Conservation (phyloP, 2,888 invertebrate species). For the Pharmacophagus antenor region DNA sequence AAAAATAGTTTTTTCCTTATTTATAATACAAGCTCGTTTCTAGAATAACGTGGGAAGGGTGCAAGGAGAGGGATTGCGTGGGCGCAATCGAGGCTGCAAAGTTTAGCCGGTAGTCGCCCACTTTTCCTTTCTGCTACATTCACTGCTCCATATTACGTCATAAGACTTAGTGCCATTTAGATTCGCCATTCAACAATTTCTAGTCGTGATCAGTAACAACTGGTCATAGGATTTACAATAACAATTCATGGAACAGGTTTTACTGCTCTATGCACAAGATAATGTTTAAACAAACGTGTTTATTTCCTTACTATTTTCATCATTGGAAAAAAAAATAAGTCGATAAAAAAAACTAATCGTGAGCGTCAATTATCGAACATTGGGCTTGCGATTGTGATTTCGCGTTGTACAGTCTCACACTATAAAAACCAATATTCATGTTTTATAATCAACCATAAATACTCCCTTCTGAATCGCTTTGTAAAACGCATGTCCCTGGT, state of each 20-base stretch:
- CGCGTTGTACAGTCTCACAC: too few species aligned
- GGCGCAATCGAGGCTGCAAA: slow-evolving; percentile 67
- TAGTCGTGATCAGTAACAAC: slow-evolving; percentile 29
- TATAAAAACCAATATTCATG: too few species aligned
- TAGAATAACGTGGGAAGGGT: slow-evolving; percentile 36
- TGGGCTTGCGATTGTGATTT: background rate
- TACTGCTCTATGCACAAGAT: slow-evolving; percentile 2
- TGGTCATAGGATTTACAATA: slow-evolving; percentile 7
- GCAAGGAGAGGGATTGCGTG: slow-evolving; percentile 49
- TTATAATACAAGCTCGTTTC: slow-evolving; percentile 15
- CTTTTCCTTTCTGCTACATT: slow-evolving; percentile 77
- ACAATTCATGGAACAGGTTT: slow-evolving; percentile 13
- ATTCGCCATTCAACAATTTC: slow-evolving; percentile 34
- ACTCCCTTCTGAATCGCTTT: too few species aligned
- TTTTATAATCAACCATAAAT: too few species aligned
- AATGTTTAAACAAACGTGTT: background rate
- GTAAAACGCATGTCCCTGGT: too few species aligned
- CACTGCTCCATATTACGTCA: slow-evolving; percentile 77
- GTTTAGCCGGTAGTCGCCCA: slow-evolving; percentile 65
- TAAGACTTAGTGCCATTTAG: slow-evolving; percentile 41
- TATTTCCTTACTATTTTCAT: slow-evolving; percentile 12
- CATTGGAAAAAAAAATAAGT: slow-evolving; percentile 3
- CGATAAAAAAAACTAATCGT: background rate
- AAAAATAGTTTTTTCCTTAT: background rate
- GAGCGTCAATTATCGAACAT: background rate